Evolutionary conservation across 1,140 invertebrate species (phyloP), one percentile per base, ranked within the genome.

Genomic region (Aphelinus atriplicis): DNA sequence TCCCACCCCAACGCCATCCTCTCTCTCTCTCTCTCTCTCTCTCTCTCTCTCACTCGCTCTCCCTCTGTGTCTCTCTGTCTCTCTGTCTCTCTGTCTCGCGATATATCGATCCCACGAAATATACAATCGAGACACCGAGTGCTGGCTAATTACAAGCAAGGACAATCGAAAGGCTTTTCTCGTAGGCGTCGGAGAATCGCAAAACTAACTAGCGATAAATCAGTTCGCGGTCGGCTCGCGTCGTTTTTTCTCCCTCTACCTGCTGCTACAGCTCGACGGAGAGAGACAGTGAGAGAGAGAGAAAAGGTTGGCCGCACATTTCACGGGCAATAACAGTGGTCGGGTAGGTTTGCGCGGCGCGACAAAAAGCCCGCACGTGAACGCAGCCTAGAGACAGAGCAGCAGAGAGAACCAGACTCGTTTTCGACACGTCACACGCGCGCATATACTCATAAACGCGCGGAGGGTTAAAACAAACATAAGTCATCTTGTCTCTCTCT

Each of bases 381-480:
- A 63, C 10, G 4, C 5, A 42, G 26, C 7, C 0, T 10, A 42
- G 58, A 42, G 43, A 61, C 45, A 47, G 53, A 57, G 53, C 3
- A 48, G 43, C 51, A 53, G 51, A 9, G 26, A 46, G 58, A 55
- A n/a, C 55, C 71, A 56, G 56, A 60, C 64, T 64, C 55, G 55
- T 73, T 63, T 68, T 62, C 73, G 71, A 78, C 78, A 79, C 80
- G 78, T 79, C 81, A 82, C 79, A 26, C 26, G 26, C 26, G 26
- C 26, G 26, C 26, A 26, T 26, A 26, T 26, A 75, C 75, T 71
- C 76, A 80, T 82, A 82, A 83, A 82, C 78, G 75, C 62, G 72
- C 77, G 74, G 70, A 78, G 74, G 71, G 76, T 80, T 79, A 77
- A 80, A 76, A 79, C 79, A 82, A 82, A 78, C 78, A 80, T 69